Conservation (phyloP, 2,113 vertebrate genomes). For the Gallinago undulata region DNA sequence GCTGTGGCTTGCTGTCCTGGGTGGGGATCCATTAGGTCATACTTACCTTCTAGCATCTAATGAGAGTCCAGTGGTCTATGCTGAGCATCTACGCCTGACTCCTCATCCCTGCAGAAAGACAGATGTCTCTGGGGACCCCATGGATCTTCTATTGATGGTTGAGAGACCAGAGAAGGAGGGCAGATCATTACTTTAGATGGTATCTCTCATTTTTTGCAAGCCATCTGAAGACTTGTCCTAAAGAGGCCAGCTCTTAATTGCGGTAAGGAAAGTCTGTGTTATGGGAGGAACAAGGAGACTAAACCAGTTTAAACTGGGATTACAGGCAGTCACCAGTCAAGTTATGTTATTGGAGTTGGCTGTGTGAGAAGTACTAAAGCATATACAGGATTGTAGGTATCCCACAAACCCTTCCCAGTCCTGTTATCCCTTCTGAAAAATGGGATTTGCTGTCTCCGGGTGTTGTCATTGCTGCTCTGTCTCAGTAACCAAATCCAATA, state of each 20-base stretch:
- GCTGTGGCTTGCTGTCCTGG: neutral
- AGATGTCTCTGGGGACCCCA: neutral
- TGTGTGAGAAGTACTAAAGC: neutral
- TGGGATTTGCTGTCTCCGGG: neutral
- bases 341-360: neutral
- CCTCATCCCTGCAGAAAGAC: neutral
- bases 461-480: neutral
- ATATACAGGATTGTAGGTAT: neutral
- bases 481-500: neutral
- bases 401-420: neutral
- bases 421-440: neutral
- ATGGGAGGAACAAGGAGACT: neutral
- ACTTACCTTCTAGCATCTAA: neutral
- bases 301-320: neutral
- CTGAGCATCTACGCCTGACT: neutral
- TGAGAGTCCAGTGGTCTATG: neutral
- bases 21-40: neutral
- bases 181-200: neutral
- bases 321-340: neutral
- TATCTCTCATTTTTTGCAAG: neutral
- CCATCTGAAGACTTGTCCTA: neutral
- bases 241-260: neutral
- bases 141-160: fast-evolving
- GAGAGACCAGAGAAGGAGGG: neutral
- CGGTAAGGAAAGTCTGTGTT: neutral